Percentiles rank a stretch among this genome's conserved stretches.
These are phyloP conservation scores for Hipposideros larvatus DNA, from an alignment of 2,797 vertebrate genomes.

Conservation along the genomic window DNA sequence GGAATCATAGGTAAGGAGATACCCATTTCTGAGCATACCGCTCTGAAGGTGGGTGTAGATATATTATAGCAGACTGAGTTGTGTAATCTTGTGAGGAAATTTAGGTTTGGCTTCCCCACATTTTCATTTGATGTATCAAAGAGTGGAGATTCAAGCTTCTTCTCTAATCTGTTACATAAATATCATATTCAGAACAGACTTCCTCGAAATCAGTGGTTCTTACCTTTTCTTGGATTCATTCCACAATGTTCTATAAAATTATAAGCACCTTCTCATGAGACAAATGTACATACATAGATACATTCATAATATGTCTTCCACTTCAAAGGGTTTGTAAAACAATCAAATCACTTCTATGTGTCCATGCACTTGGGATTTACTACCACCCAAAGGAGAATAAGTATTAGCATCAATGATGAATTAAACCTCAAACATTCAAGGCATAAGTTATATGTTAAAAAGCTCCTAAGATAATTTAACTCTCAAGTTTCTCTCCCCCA, in stretches of 20 bases:
- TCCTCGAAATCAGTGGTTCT: background rate
- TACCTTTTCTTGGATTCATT: constrained; percentile 20
- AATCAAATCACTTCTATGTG: background rate
- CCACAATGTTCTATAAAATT: constrained; percentile 32
- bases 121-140: background rate
- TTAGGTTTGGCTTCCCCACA: background rate
- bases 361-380: background rate
- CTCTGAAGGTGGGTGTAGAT: background rate
- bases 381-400: background rate
- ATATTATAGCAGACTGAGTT: background rate
- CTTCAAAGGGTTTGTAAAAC: background rate
- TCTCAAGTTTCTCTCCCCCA: background rate
- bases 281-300: background rate
- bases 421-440: background rate
- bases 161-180: background rate
- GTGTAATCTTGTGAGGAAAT: background rate
- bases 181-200: constrained; percentile 26
- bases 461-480: background rate
- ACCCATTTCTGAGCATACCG: background rate
- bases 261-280: background rate
- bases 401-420: background rate
- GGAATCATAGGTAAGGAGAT: background rate
- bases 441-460: background rate
- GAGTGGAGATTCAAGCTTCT: background rate
- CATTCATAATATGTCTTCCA: background rate